phyloP scores from a whole-genome alignment of 2,888 invertebrate genomes.

The Lasius fuliginosus region DNA sequence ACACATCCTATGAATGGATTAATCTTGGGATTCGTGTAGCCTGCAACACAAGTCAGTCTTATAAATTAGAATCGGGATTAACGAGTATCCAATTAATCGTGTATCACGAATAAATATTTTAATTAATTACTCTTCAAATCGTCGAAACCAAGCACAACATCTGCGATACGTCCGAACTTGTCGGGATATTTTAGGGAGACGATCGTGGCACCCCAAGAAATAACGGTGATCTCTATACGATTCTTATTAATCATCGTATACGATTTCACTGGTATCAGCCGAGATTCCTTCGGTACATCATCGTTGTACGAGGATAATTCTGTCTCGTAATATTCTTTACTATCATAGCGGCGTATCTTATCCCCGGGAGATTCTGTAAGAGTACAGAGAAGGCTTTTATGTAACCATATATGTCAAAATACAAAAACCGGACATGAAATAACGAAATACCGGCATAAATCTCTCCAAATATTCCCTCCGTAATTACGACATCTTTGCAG shows the following conservation, averaged over 20 bases:
- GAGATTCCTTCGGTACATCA: neutral
- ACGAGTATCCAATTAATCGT: neutral
- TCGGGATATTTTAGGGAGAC: slow-evolving; percentile 92
- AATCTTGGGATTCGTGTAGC: slow-evolving; percentile 88
- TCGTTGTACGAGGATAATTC: neutral
- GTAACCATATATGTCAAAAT: neutral
- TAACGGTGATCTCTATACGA: slow-evolving; percentile 89
- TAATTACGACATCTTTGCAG: slow-evolving; percentile 76
- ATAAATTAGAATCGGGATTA: neutral
- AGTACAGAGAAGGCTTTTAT: neutral
- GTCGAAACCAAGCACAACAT: slow-evolving; percentile 94
- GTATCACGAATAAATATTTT: neutral
- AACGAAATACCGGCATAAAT: slow-evolving; percentile 68
- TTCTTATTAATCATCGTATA: slow-evolving; percentile 90
- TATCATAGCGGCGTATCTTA: neutral
- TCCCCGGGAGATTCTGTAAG: neutral
- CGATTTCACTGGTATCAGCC: slow-evolving; percentile 75
- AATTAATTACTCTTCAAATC: slow-evolving; percentile 89
- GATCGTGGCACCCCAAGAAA: slow-evolving; percentile 94
- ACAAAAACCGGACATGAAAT: neutral
- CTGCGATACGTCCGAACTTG: slow-evolving; percentile 90
- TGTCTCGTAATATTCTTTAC: neutral
- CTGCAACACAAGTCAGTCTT: slow-evolving; percentile 83
- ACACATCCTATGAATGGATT: slow-evolving; percentile 95
- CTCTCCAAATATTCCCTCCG: slow-evolving; percentile 80